Conservation (phyloP, 2,888 invertebrate genomes). For the Cryptocephalus moraei region DNA sequence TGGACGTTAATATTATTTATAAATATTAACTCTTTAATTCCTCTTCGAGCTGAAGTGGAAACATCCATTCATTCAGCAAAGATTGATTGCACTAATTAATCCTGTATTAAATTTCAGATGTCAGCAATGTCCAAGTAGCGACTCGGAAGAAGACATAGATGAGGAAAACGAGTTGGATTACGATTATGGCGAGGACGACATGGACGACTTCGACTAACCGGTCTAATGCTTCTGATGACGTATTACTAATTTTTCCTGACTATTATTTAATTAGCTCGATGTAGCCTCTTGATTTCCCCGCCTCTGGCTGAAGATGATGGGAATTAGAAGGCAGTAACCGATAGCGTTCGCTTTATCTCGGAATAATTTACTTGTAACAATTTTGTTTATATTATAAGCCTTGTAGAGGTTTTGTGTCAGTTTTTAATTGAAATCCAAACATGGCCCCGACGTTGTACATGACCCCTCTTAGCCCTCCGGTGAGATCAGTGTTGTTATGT, state of each 20-base stretch:
- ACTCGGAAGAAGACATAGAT: constrained; percentile 7
- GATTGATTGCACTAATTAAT: too few relatives aligned
- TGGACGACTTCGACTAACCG: constrained; percentile 10
- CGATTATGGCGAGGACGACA: constrained; percentile 18
- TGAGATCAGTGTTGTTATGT: neutral
- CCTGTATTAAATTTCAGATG: constrained; percentile 14
- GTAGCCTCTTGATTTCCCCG: neutral
- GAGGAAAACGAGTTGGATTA: constrained; percentile 20
- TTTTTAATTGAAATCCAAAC: neutral
- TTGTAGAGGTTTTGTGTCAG: too few relatives aligned
- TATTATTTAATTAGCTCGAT: neutral
- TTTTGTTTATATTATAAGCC: too few relatives aligned
- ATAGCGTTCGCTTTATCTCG: too few relatives aligned
- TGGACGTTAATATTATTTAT: too few relatives aligned
- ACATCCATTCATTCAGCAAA: too few relatives aligned
- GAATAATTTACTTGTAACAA: too few relatives aligned
- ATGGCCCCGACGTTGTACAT: neutral
- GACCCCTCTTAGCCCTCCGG: neutral
- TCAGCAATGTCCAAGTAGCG: constrained; percentile 19
- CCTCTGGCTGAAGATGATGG: too few relatives aligned
- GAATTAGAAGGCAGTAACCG: too few relatives aligned
- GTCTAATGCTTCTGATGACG: neutral
- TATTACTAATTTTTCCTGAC: neutral
- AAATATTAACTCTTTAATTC: too few relatives aligned
- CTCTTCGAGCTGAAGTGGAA: too few relatives aligned